These are phyloP conservation scores for Xestoiulus laeticollis DNA, from an alignment of 2,888 invertebrate species.

Conservation along the genomic window DNA sequence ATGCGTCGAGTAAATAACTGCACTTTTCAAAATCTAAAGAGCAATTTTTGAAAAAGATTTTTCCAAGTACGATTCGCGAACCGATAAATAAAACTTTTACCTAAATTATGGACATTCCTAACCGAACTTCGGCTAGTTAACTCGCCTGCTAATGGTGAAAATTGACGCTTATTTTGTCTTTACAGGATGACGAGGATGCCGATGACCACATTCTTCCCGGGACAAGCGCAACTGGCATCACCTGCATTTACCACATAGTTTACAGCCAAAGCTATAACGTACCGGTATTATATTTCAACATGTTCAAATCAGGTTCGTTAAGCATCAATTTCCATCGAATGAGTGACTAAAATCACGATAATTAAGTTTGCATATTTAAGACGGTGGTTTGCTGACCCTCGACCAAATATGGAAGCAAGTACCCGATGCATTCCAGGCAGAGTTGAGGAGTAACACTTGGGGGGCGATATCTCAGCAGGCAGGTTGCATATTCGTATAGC, in stretches of 20 bases:
- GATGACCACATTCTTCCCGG: background rate
- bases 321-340: too few species aligned
- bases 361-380: slow-evolving; percentile 44
- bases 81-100: too few species aligned
- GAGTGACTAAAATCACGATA: background rate
- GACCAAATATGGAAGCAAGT: slow-evolving; percentile 52
- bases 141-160: too few species aligned
- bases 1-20: background rate
- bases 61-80: too few species aligned
- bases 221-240: background rate
- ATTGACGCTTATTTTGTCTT: background rate
- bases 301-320: slow-evolving; percentile 58
- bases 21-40: too few species aligned
- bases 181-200: background rate
- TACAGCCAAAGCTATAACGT: slow-evolving; percentile 64
- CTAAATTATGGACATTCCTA: too few species aligned
- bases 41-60: too few species aligned
- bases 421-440: slow-evolving; percentile 44
- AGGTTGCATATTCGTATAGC: background rate
- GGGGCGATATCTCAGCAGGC: slow-evolving; percentile 49
- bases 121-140: too few species aligned
- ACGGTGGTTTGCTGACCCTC: slow-evolving; percentile 47
- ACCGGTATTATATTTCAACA: slow-evolving; percentile 65
- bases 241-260: slow-evolving; percentile 63
- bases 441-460: slow-evolving; percentile 45